phyloP scores from a whole-genome alignment of 2,113 vertebrate genomes.

The Sapayoa aenigma region DNA sequence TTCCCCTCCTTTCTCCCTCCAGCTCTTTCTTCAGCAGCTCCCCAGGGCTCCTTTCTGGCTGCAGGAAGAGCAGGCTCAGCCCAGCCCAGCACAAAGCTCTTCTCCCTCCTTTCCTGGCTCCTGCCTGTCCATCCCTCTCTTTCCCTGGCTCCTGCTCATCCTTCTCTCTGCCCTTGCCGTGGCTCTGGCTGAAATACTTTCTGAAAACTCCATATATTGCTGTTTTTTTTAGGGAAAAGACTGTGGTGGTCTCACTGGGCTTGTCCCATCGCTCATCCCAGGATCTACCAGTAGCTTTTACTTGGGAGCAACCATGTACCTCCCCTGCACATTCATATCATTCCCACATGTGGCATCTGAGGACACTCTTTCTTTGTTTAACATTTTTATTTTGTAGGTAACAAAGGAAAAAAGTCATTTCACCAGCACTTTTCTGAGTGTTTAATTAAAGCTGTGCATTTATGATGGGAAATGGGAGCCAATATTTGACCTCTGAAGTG shows the following conservation, averaged over 20 bases:
- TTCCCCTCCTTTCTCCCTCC: background rate
- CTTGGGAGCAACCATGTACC: background rate
- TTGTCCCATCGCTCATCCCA: background rate
- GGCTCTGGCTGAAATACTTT: background rate
- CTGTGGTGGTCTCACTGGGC: background rate
- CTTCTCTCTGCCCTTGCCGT: background rate
- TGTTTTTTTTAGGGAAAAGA: background rate
- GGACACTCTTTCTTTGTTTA: background rate
- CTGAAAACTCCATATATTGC: background rate
- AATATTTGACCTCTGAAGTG: background rate
- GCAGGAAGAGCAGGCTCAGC: background rate
- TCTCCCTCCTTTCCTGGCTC: background rate
- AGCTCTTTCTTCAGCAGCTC: background rate
- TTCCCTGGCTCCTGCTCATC: background rate
- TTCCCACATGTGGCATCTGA: background rate
- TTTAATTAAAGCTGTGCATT: background rate
- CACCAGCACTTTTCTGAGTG: background rate
- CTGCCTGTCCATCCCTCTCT: background rate
- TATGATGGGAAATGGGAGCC: slow-evolving; percentile 19
- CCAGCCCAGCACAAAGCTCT: background rate
- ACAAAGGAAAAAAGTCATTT: background rate
- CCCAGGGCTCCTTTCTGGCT: background rate
- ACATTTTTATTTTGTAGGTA: background rate
- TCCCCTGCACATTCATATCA: background rate
- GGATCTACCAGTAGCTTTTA: background rate